Base-by-base conservation (phyloP, 2,888 invertebrate species). In the Drosophila histrio region DNA sequence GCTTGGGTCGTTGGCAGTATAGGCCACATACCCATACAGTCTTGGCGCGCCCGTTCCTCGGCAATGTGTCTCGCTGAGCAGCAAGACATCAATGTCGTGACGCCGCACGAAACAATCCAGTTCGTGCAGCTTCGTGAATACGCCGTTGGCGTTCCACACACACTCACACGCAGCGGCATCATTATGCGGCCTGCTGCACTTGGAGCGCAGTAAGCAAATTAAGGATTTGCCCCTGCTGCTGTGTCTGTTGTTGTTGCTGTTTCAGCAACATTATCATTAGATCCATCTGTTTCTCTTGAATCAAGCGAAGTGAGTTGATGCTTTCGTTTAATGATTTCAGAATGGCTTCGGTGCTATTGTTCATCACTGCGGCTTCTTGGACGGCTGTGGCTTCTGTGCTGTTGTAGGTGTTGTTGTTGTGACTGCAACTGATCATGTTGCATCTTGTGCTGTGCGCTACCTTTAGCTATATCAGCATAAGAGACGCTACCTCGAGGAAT, bases 1-100 rank as follows among this genome's bases (percentile, higher is more conserved):
- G 11, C 34, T 32, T 2, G 34, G 34, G 6, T 22, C 32, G n/a
- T 49, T 49, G 34, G 22, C 34, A 44, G 53, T 8, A 13, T 53
- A 53, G n/a, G 53, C 53, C 8, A 38, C 52, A 17, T 19, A 30
- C 2, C 52, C 52, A 30, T n/a, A 52, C 8, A 39, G 15, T 19
- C 39, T 52, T 6, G 52, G n/a, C 13, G 28, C 6, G 26, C 8
- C 26, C 26, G 22, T 15, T 6, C 26, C 2, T 13, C 28, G 15
- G 44, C 8, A 22, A n/a, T n/a, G n/a, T n/a, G n/a, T n/a, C n/a
- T n/a, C n/a, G n/a, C n/a, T n/a, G n/a, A n/a, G n/a, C n/a, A n/a
- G n/a, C n/a, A n/a, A n/a, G n/a, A n/a, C n/a, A n/a, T n/a, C n/a
- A n/a, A n/a, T n/a, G n/a, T n/a, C n/a, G n/a, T n/a, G n/a, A n/a